These are phyloP conservation scores for Corapipo altera DNA, from an alignment of 2,113 vertebrate genomes.

Conservation along the genomic window DNA sequence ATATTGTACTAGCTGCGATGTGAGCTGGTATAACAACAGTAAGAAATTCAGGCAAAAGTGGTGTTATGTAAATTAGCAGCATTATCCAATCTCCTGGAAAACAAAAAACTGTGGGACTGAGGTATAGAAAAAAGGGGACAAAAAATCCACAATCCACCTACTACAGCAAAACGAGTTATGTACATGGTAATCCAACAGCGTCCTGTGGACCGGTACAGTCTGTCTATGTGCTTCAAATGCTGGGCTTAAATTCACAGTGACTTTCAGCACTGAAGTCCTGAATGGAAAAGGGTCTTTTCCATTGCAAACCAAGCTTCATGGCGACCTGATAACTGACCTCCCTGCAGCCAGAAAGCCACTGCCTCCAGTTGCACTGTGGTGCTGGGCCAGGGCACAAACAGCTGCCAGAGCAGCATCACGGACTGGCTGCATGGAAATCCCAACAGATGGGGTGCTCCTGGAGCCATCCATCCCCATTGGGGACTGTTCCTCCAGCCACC, in stretches of 20 bases:
- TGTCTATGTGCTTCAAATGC: neutral
- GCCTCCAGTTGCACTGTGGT: neutral
- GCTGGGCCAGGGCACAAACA: neutral
- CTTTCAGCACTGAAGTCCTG: conserved; percentile 20
- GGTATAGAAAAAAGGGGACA: conserved; percentile 42
- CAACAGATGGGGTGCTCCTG: neutral
- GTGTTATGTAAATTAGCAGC: conserved; percentile 68
- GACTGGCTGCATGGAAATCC: neutral
- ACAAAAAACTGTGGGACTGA: neutral
- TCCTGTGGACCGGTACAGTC: neutral
- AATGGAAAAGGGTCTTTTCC: neutral
- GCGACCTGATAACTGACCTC: neutral
- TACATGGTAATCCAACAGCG: neutral
- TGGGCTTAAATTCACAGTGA: conserved; percentile 63
- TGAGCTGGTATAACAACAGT: conserved; percentile 53
- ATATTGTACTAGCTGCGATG: neutral
- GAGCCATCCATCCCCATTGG: fast-evolving
- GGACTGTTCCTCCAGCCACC: neutral
- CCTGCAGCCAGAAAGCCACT: neutral
- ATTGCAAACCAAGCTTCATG: neutral
- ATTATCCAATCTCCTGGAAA: conserved; percentile 52
- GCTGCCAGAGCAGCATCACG: neutral
- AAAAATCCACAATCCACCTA: conserved; percentile 20
- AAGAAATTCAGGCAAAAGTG: conserved; percentile 72
- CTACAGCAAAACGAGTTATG: neutral